Evolutionary conservation across 2,888 invertebrate genomes (phyloP), one percentile per base, ranked within the genome.

Genomic region (Drosophila mayaguana): DNA sequence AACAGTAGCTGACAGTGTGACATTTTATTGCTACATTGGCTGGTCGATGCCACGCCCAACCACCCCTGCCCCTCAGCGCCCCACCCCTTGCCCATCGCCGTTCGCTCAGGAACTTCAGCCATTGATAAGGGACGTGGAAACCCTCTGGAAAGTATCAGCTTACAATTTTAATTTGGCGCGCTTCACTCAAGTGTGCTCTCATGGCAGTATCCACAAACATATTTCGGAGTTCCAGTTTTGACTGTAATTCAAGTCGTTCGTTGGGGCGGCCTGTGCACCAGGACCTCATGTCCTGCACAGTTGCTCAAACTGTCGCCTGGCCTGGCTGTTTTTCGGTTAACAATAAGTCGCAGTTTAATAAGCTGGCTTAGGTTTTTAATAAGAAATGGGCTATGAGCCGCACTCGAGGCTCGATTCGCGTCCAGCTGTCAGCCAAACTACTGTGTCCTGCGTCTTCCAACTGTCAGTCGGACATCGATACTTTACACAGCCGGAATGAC

Each of bases 101-200:
- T 12, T 38, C n/a, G 54, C 12, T 7, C 7, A 55, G 63, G 32
- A 56, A 75, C 50, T 56, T 54, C 42, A 46, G 46, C 48, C 71
- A 74, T 71, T 75, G 89, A 78, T 81, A 87, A 75, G 81, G 76
- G 64, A 62, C 40, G 46, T n/a, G 54, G 28, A 25, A 78, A 84
- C 89, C 89, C 79, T 81, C 71, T 60, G 34, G 56, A 80, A 83
- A 80, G 88, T 91, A 91, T 91, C 91, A 65, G 28, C 79, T 91
- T 91, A 81, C 91, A 86, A 70, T 82, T 88, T 88, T 67, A 90
- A 90, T 90, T 91, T 90, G 89, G 91, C 91, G 89, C 90, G 87
- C 90, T 91, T 75, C 86, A 83, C 80, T 91, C 90, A 92, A 86
- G 89, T 88, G 91, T 85, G 83, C 63, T 80, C 83, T 73, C 67